These are phyloP conservation scores for Enchytraeus crypticus DNA, from an alignment of 2,888 invertebrate species.

Conservation along the genomic window DNA sequence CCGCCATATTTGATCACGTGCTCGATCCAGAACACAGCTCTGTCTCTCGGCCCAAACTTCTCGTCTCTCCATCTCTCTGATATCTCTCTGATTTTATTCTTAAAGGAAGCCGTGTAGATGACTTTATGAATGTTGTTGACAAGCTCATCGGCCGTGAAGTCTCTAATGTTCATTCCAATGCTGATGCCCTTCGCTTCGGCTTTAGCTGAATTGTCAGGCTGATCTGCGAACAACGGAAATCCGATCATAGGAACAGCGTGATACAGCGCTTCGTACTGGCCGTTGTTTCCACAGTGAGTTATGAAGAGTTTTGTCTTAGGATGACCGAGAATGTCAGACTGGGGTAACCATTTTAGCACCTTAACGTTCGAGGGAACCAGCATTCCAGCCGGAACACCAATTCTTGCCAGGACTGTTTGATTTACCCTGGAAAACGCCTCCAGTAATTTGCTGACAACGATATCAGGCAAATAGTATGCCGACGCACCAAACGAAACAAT, in stretches of 20 bases:
- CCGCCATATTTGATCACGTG: conserved; percentile 33
- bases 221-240: conserved; percentile 10
- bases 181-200: conserved; percentile 9
- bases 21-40: conserved; percentile 31
- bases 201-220: conserved; percentile 8
- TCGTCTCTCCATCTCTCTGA: conserved; percentile 20
- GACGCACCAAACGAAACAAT: conserved; percentile 12
- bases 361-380: conserved; percentile 11
- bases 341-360: conserved; percentile 12
- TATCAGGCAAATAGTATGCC: neutral
- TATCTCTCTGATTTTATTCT: conserved; percentile 18
- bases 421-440: conserved; percentile 4
- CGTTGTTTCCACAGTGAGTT: conserved; percentile 17
- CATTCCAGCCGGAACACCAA: conserved; percentile 3
- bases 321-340: conserved; percentile 10
- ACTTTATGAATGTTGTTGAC: conserved; percentile 21
- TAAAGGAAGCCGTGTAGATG: conserved; percentile 17
- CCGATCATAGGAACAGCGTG: conserved; percentile 13
- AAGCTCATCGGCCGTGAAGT: conserved; percentile 18
- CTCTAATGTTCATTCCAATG: neutral
- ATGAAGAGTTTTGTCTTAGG: conserved; percentile 3
- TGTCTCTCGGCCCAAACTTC: conserved; percentile 20
- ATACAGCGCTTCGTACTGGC: conserved; percentile 12
- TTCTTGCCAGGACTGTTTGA: conserved; percentile 5
- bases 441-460: neutral